Base-by-base conservation (phyloP, 92 coral and sea anemone species). In the Meandrina meandrites region DNA sequence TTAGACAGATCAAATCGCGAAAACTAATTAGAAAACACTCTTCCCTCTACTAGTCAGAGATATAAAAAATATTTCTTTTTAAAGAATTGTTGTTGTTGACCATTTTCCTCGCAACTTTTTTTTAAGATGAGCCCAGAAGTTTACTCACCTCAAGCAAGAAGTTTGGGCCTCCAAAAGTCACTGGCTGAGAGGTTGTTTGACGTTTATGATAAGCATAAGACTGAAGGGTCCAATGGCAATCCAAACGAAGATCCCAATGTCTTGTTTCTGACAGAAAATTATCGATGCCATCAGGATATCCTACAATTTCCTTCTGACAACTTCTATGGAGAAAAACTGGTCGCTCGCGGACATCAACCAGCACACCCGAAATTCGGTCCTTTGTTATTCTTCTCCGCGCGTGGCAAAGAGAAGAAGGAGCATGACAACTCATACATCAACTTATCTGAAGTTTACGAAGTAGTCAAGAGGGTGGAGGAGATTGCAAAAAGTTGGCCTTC, bases 161-260 rank as follows among this genome's bases (percentile, higher is more conserved):
- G 81, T 27, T 75, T 79, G 83, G 98, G 99, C 11, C 96, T 94
- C 7, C 86, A 84, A 69, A 85, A 60, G 67, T 95, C 99, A 17
- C 93, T 97, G 16, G 96, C 98, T 30, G 98, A 95, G 76, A 84
- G 99, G 37, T 91, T 97, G 32, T 95, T 97, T 79, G 91, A 94
- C 67, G 92, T 84, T 40, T 97, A 97, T 62, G 83, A 86, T 36
- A 47, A 32, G 14, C 72, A 74, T 12, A 66, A 79, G 32, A 27
- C 75, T 51, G 47, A 79, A 13, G 32, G 30, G 22, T 60, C 62
- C 62, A 48, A 42, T 21, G 82, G 54, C 50, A 82, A 76, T 30
- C 75, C 19, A n/a, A 24, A 40, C 19, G 67, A 16, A 48, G 83
- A 91, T 30, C 58, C 86, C 9, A 90, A 95, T 70, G 91, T 92